Conservation (phyloP, 2,113 vertebrate species). For the Psephotus haematonotus region DNA sequence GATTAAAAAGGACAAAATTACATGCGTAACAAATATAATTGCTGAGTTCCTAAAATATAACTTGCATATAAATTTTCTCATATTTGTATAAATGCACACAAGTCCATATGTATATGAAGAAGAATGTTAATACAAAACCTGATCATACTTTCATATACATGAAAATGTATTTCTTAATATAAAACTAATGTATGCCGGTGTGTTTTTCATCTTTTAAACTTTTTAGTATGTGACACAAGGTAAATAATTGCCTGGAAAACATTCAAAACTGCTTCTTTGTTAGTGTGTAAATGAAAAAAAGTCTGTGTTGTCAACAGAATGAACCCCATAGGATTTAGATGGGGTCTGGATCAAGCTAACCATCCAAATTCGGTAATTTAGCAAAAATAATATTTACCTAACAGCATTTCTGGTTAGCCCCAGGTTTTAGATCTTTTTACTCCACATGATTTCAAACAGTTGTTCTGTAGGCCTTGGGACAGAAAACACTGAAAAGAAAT, state of each 20-base stretch:
- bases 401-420: conserved; percentile 15
- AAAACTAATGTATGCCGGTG: not conserved
- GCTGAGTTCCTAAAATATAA: not conserved
- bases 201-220: not conserved
- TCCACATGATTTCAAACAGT: conserved; percentile 20
- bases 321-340: not conserved
- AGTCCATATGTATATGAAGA: not conserved
- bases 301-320: not conserved
- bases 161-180: not conserved
- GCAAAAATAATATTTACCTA: conserved; percentile 31
- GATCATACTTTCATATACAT: not conserved
- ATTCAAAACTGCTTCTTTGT: not conserved
- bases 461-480: not conserved
- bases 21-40: not conserved
- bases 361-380: conserved; percentile 1
- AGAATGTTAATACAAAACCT: not conserved
- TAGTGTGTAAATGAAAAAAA: not conserved
- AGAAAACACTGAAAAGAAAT: not conserved
- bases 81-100: not conserved
- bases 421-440: conserved; percentile 15
- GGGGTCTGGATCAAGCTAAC: not conserved
- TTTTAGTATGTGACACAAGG: not conserved
- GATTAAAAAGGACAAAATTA: conserved; percentile 26
- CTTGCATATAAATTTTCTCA: not conserved
- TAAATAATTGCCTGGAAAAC: conserved; percentile 18